phyloP scores from a whole-genome alignment of 2,888 invertebrate genomes.

The Drosophila prostipennis region DNA sequence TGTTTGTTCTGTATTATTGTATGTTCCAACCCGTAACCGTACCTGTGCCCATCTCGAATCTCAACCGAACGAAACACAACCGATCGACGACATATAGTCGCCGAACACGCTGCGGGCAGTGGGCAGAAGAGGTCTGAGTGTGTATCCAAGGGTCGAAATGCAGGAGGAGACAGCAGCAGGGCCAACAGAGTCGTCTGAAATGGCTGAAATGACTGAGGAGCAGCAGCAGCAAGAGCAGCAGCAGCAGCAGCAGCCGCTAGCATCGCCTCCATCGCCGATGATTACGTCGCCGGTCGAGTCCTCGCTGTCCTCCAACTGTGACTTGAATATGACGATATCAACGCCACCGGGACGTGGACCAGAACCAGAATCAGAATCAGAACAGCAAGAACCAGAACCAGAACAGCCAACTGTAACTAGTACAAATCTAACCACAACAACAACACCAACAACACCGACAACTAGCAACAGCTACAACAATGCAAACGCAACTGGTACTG shows the following conservation, averaged over 20 bases:
- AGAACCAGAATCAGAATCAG: conserved; percentile 1
- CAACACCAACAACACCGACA: conserved; percentile 3
- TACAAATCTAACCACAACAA: conserved; percentile 8
- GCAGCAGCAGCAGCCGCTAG: conserved; percentile 16
- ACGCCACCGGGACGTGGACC: conserved; percentile 26
- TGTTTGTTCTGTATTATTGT: conserved; percentile 33
- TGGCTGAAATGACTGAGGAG: not conserved
- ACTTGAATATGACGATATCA: conserved; percentile 9
- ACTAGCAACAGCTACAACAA: conserved; percentile 8
- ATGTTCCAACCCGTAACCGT: conserved; percentile 20
- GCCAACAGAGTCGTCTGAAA: conserved; percentile 11
- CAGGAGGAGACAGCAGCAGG: conserved; percentile 10
- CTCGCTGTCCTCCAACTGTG: conserved; percentile 24
- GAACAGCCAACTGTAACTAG: conserved; percentile 7
- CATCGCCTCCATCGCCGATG: conserved; percentile 13
- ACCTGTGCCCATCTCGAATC: conserved; percentile 1
- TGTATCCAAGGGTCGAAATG: conserved; percentile 55
- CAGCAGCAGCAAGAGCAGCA: conserved; percentile 12
- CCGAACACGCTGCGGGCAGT: conserved; percentile 46
- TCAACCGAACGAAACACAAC: not conserved
- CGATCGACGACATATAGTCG: conserved; percentile 17
- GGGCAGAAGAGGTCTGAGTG: conserved; percentile 50
- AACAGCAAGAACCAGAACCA: conserved; percentile 7
- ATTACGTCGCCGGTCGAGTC: conserved; percentile 20
- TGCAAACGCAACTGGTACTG: conserved; percentile 3